Evolutionary conservation across 53 echinoderm and acorn worm species (phyloP).

Genomic region (Patiria pectinifera): DNA sequence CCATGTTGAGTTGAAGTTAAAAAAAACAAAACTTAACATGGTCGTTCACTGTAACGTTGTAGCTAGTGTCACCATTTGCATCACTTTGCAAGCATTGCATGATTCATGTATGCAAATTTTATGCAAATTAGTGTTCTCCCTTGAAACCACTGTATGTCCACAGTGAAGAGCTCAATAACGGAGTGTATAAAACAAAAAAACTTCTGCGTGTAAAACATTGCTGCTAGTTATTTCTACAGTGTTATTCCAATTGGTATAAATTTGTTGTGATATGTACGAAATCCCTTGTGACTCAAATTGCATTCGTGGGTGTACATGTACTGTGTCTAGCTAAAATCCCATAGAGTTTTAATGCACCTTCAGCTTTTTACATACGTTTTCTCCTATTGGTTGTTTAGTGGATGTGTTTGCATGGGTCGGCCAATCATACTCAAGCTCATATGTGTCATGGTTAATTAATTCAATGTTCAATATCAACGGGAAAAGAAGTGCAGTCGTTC

Average conservation of each 20-base stretch:
- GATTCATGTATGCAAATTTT: conserved; percentile 19
- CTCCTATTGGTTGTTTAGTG: neutral
- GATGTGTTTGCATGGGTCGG: neutral
- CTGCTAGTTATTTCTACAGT: neutral
- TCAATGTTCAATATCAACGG: neutral
- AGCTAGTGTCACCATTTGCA: neutral
- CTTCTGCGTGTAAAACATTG: neutral
- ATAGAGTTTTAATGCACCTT: neutral
- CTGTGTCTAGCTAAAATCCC: neutral
- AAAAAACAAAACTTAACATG: neutral
- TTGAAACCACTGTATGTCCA: neutral
- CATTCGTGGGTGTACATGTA: neutral
- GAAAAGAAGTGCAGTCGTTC: neutral
- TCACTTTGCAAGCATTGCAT: conserved; percentile 6
- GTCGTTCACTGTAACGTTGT: neutral
- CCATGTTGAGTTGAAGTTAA: neutral
- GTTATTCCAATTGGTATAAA: neutral
- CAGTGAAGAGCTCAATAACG: neutral
- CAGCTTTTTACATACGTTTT: neutral
- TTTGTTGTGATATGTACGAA: neutral
- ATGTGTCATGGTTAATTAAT: neutral
- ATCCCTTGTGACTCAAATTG: neutral
- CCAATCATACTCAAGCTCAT: neutral
- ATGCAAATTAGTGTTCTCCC: conserved; percentile 40
- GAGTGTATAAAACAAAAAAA: neutral